Evolutionary conservation across 37 sponge, comb jelly and placozoan genomes (phyloP).

Genomic region (Ephydatia muelleri): DNA sequence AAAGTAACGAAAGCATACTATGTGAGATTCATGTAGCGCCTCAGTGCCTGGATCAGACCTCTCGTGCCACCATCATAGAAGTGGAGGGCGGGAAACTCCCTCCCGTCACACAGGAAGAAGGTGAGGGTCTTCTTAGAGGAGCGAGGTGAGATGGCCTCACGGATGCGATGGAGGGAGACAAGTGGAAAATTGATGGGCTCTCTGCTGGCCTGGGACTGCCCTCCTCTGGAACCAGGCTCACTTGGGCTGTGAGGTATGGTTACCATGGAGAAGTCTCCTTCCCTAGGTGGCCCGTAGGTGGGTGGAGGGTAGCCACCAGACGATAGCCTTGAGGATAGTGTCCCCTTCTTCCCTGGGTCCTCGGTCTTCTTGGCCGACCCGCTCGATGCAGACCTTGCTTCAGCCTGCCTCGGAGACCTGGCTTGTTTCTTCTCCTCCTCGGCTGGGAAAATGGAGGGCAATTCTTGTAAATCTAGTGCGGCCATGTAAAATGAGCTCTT

Average conservation of each 20-base stretch:
- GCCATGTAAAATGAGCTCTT: background rate
- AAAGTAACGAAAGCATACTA: background rate
- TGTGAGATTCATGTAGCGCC: slow-evolving; percentile 44
- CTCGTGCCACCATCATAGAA: slow-evolving; percentile 78
- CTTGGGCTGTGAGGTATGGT: background rate
- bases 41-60: slow-evolving; percentile 41
- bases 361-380: background rate
- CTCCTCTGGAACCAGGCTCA: background rate
- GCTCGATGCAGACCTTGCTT: background rate
- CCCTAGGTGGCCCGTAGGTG: background rate
- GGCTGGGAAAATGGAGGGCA: background rate
- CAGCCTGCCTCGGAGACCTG: background rate
- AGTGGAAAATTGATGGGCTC: slow-evolving; percentile 69
- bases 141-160: slow-evolving; percentile 8
- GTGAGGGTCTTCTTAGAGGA: slow-evolving; percentile 26
- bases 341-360: background rate
- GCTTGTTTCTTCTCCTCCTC: background rate
- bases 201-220: slow-evolving; percentile 6
- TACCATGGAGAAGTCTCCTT: background rate
- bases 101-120: slow-evolving; percentile 51
- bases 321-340: background rate
- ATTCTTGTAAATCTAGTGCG: background rate
- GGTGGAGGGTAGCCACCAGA: background rate
- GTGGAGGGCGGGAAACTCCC: slow-evolving; percentile 53
- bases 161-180: slow-evolving; percentile 38